Evolutionary conservation across 2,113 vertebrate genomes (phyloP), one percentile per base, ranked within the genome.

Genomic region (Dryoscopus gambensis): DNA sequence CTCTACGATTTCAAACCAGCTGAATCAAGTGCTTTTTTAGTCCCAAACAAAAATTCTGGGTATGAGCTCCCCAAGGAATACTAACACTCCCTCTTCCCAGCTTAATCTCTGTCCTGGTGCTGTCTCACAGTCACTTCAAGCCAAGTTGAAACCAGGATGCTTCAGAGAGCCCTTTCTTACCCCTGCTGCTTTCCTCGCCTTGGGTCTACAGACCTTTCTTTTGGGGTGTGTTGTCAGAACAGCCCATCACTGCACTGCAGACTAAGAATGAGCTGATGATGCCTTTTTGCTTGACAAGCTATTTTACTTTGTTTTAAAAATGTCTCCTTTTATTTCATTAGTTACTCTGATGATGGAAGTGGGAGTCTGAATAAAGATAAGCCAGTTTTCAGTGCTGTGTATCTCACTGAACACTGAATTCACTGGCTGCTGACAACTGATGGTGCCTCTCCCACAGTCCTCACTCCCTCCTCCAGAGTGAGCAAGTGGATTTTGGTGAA

Each of bases 311-410:
- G 13, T 82, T 89, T 87, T 24, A 65, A 68, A 83, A 68, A 47
- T 15, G 5, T 35, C 4, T 13, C 13, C 6, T 63, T 80, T 84
- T 37, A 46, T 63, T 86, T 80, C n/a, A 77, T 33, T 65, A 74
- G 42, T 15, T 73, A 24, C 33, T 63, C 18, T 4, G 1, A 14
- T 37, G 24, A 30, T 50, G 11, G 33, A 83, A 67, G 14, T 30
- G 37, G 60, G 53, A 92, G 33, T 14, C n/a, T 88, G 59, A 46
- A 10, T 40, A 30, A 93, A 83, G 42, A 73, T 1, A 3, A 92
- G 3, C 21, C 39, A 35, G 16, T 47, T 23, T 57, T 24, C 2
- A 15, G 44, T 1, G 2, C 69, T 30, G 10, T 4, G 1, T 33
- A 14, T 59, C 31, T 90, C 67, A 30, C 28, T 23, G 62, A 60